phyloP scores from a whole-genome alignment of 2,797 vertebrate species.

The Myoxocephalus aenaeus region DNA sequence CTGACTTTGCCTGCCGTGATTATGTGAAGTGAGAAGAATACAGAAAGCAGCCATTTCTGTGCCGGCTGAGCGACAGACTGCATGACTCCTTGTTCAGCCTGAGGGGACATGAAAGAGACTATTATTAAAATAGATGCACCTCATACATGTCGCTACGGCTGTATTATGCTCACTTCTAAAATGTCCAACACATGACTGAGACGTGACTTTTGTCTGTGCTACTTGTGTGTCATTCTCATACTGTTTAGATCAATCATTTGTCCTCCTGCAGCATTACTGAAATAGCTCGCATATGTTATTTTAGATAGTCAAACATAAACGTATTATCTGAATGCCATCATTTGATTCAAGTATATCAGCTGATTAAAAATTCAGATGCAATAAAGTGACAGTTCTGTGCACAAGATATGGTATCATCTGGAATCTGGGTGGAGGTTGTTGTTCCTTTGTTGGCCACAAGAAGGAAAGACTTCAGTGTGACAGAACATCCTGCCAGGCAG shows the following conservation, averaged over 20 bases:
- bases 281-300: constrained; percentile 2
- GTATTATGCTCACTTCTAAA: constrained; percentile 21
- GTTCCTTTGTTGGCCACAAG: constrained; percentile 44
- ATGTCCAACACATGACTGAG: constrained; percentile 15
- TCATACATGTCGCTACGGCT: constrained; percentile 17
- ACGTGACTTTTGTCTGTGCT: neutral
- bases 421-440: constrained; percentile 24
- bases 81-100: constrained; percentile 11
- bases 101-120: neutral
- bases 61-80: neutral
- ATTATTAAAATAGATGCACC: constrained; percentile 2
- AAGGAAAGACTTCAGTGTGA: constrained; percentile 9
- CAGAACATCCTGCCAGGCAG: constrained; percentile 31
- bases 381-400: constrained; percentile 40
- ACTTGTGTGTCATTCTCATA: neutral
- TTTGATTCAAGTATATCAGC: neutral
- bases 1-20: constrained; percentile 22
- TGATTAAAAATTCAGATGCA: constrained; percentile 30
- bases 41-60: constrained; percentile 28
- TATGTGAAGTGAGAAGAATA: constrained; percentile 11
- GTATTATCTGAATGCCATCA: neutral
- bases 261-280: constrained; percentile 15
- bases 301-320: neutral
- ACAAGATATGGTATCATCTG: constrained; percentile 48
- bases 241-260: constrained; percentile 8